Percentiles rank a stretch among this genome's conserved stretches.
Evolutionary conservation across 1,140 invertebrate species (phyloP).

Genomic region (Akabosia matsudoensis): DNA sequence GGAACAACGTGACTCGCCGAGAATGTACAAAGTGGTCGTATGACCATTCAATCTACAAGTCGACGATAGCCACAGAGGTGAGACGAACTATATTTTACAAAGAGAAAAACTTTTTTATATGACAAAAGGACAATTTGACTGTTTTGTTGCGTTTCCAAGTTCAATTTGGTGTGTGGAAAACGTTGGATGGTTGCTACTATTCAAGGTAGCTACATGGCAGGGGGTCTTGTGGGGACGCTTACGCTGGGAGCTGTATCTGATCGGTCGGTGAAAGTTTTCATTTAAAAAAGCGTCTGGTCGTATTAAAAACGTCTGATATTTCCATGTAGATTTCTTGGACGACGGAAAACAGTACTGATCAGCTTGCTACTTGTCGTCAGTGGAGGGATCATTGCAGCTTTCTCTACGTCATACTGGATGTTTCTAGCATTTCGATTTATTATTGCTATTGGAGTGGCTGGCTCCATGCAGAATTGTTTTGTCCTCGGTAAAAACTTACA

Average conservation of each 20-base stretch:
- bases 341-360: constrained; percentile 27
- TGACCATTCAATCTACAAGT: constrained; percentile 35
- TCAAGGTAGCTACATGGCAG: constrained; percentile 43
- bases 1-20: not conserved
- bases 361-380: constrained; percentile 7
- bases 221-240: constrained; percentile 40
- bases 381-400: constrained; percentile 54
- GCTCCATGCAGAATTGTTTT: constrained; percentile 68
- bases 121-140: too few relatives aligned
- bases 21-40: constrained; percentile 37
- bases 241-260: constrained; percentile 43
- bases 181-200: constrained; percentile 39
- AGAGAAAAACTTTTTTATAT: too few relatives aligned
- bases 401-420: constrained; percentile 62
- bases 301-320: not conserved
- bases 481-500: constrained; percentile 54
- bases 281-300: not conserved
- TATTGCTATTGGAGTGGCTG: constrained; percentile 67
- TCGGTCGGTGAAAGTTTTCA: constrained; percentile 24
- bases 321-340: constrained; percentile 27
- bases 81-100: too few relatives aligned
- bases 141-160: too few relatives aligned
- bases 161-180: constrained; percentile 45
- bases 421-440: constrained; percentile 62
- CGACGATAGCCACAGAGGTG: constrained; percentile 36